Evolutionary conservation across 2,113 vertebrate genomes (phyloP).

Genomic region (Eptesicus fuscus): DNA sequence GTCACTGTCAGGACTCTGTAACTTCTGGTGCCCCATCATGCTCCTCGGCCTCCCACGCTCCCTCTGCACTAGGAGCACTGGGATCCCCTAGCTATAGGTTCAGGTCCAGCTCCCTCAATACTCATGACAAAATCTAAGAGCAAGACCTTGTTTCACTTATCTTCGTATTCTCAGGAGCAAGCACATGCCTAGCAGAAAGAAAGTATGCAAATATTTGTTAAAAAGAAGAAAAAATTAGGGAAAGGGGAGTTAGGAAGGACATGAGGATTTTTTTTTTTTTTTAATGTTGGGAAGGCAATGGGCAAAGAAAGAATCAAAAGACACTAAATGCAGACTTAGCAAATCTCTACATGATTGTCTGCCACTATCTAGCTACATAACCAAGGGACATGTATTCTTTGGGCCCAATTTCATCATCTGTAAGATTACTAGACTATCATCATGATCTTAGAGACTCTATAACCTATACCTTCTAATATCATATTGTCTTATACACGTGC

Average conservation of each 20-base stretch:
- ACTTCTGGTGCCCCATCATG: neutral
- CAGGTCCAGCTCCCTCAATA: neutral
- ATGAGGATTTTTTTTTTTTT: neutral
- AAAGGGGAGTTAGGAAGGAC: neutral
- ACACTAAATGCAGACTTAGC: neutral
- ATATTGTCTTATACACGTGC: neutral
- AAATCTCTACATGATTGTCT: rapidly evolving
- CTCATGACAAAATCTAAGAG: neutral
- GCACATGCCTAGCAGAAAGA: neutral
- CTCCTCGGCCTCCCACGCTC: neutral
- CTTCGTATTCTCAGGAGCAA: neutral
- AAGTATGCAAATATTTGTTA: neutral
- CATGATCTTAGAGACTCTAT: neutral
- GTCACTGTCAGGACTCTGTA: neutral
- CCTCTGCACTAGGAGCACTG: neutral
- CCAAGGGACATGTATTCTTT: neutral
- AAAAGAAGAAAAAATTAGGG: neutral
- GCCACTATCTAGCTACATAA: neutral
- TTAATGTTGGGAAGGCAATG: neutral
- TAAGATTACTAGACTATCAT: neutral
- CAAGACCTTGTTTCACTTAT: neutral
- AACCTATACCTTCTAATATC: neutral
- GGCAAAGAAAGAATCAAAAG: neutral
- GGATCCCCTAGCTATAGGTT: neutral
- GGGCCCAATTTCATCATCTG: neutral